Evolutionary conservation across 64 coral and sea anemone genomes (phyloP).

Genomic region (Catalaphyllia jardinei): DNA sequence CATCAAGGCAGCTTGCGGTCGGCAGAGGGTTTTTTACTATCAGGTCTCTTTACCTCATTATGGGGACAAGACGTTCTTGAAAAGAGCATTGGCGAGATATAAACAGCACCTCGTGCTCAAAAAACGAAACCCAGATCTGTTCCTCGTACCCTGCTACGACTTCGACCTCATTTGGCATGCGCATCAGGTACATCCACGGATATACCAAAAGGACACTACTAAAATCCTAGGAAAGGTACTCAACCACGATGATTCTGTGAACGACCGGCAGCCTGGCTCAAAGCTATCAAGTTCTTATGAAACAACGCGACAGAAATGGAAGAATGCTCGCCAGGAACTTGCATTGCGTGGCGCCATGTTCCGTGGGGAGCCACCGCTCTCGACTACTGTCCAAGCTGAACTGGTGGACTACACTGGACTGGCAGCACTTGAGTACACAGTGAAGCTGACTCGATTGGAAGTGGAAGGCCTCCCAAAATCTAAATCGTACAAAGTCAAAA

Average conservation of each 20-base stretch:
- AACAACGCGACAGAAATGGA: constrained; percentile 52
- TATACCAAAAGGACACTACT: constrained; percentile 57
- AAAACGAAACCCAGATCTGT: constrained; percentile 43
- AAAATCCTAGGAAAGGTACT: constrained; percentile 58
- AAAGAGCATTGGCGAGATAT: constrained; percentile 59
- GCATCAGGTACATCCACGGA: constrained; percentile 69
- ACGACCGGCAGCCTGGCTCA: constrained; percentile 72
- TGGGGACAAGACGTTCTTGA: constrained; percentile 50
- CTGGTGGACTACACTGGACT: background rate
- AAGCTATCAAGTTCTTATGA: constrained; percentile 51
- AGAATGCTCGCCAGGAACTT: constrained; percentile 34
- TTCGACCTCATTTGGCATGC: constrained; percentile 95
- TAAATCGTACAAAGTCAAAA: background rate
- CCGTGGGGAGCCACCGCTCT: constrained; percentile 48
- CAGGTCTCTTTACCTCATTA: constrained; percentile 82
- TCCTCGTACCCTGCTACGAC: constrained; percentile 84
- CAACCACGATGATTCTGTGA: constrained; percentile 79
- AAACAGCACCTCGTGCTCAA: constrained; percentile 67
- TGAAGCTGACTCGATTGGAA: background rate
- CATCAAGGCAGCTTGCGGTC: constrained; percentile 40
- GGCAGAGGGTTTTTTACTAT: constrained; percentile 69
- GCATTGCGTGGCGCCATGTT: constrained; percentile 60
- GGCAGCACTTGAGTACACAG: background rate
- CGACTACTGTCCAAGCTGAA: background rate
- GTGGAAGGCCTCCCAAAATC: constrained; percentile 9